Evolutionary conservation across 2,888 invertebrate genomes (phyloP).

Genomic region (Nudaria mundana): DNA sequence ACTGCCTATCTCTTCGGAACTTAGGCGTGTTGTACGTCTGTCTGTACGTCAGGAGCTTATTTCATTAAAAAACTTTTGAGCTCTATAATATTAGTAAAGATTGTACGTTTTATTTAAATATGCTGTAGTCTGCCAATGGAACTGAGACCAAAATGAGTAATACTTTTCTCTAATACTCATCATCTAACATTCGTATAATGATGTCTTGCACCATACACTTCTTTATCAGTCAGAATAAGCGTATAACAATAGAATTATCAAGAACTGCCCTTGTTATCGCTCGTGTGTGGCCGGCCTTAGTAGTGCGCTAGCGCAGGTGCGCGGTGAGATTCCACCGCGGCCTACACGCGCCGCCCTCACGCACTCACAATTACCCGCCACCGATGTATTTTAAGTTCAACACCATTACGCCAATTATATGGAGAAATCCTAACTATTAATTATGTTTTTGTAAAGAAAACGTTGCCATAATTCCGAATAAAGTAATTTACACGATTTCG

Average conservation of each 20-base stretch:
- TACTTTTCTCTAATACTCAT: too few relatives aligned
- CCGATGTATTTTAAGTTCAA: conserved; percentile 7
- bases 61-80: too few relatives aligned
- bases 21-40: too few relatives aligned
- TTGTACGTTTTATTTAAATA: too few relatives aligned
- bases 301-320: conserved; percentile 20
- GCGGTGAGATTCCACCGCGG: conserved; percentile 12
- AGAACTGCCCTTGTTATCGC: neutral
- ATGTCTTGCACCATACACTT: too few relatives aligned
- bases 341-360: conserved; percentile 16
- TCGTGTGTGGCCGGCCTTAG: conserved; percentile 6
- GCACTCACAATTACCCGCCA: conserved; percentile 8
- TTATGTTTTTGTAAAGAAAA: conserved; percentile 2
- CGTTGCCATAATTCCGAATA: neutral
- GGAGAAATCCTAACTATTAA: conserved; percentile 5
- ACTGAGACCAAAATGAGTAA: too few relatives aligned
- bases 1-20: too few relatives aligned
- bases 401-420: conserved; percentile 9
- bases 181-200: too few relatives aligned
- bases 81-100: too few relatives aligned
- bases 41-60: too few relatives aligned
- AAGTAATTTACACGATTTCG: neutral
- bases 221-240: conserved; percentile 6
- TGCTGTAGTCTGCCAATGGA: too few relatives aligned
- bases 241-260: conserved; percentile 5